These are phyloP conservation scores for Xenotilapia leptura DNA, from an alignment of 2,113 vertebrate species.

Conservation along the genomic window DNA sequence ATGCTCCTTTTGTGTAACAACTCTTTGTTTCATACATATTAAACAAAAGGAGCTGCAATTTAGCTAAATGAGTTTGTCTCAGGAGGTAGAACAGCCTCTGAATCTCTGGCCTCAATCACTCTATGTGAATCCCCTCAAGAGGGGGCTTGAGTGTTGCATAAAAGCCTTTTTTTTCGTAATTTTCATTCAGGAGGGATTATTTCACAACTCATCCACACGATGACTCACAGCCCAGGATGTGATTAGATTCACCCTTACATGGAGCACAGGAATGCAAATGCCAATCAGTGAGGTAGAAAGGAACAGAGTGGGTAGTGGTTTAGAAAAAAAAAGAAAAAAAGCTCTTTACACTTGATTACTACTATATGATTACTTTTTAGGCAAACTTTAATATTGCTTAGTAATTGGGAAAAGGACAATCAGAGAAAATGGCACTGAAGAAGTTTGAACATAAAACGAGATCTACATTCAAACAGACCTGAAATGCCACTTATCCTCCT, in stretches of 20 bases:
- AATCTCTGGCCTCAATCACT: slow-evolving; percentile 5
- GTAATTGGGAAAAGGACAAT: background rate
- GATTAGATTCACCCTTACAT: slow-evolving; percentile 29
- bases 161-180: slow-evolving; percentile 1
- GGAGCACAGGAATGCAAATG: background rate
- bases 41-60: background rate
- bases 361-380: background rate
- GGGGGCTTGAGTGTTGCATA: background rate
- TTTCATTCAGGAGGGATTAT: slow-evolving; percentile 56
- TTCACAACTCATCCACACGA: slow-evolving; percentile 53
- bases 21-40: background rate
- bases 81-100: background rate
- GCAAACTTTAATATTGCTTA: background rate
- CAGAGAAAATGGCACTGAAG: background rate
- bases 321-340: background rate
- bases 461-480: background rate
- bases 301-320: background rate
- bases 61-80: background rate
- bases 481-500: slow-evolving; percentile 12
- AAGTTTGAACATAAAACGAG: background rate
- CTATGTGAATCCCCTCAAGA: slow-evolving; percentile 5
- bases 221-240: slow-evolving; percentile 55
- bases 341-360: background rate
- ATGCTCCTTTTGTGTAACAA: background rate
- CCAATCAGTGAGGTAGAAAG: background rate